phyloP scores from a whole-genome alignment of 1,140 invertebrate genomes.

The Sminthurinus signatus region DNA sequence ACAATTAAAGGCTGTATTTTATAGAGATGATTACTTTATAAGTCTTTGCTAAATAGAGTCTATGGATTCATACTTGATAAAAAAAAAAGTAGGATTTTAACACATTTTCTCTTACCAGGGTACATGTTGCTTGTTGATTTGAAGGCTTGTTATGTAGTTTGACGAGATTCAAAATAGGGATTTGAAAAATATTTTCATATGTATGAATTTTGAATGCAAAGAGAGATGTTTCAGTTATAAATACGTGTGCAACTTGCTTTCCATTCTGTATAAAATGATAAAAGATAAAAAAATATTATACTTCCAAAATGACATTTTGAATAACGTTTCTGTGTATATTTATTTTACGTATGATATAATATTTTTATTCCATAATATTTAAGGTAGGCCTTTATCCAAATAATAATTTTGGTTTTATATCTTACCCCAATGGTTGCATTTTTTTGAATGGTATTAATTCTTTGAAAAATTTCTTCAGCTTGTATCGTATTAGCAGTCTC shows the following conservation, averaged over 20 bases:
- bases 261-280: slow-evolving; percentile 1
- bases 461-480: slow-evolving; percentile 2
- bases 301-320: no score
- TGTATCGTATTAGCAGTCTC: background rate
- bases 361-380: no score
- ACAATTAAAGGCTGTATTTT: no score
- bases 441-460: background rate
- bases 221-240: slow-evolving; percentile 1
- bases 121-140: background rate
- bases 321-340: no score
- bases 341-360: no score
- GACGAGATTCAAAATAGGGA: background rate
- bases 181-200: slow-evolving; percentile 3
- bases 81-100: background rate
- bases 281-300: no score
- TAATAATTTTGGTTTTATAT: background rate
- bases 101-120: background rate
- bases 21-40: no score
- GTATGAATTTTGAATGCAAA: background rate
- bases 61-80: no score
- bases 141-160: background rate
- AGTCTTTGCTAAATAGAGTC: no score
- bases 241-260: slow-evolving; percentile 10
- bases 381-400: no score
- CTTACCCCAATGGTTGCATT: background rate